These are phyloP conservation scores for Stenodema calcarata DNA, from an alignment of 2,888 invertebrate genomes.

Conservation along the genomic window DNA sequence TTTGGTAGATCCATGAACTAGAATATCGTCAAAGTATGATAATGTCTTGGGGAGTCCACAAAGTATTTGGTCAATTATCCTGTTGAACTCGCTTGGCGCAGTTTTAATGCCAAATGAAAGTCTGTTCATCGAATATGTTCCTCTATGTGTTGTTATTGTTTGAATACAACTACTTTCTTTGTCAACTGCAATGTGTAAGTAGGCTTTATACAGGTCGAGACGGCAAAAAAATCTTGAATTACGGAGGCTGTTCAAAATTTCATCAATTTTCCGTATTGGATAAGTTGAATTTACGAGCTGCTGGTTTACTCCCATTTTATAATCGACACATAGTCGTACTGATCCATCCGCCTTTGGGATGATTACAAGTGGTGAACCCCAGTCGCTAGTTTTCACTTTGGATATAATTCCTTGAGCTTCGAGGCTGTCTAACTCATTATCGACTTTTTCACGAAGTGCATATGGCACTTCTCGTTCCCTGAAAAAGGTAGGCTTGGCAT, in stretches of 20 bases:
- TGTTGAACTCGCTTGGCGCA: constrained; percentile 22
- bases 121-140: neutral
- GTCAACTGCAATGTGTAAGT: neutral
- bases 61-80: neutral
- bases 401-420: neutral
- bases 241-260: neutral
- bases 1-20: constrained; percentile 50
- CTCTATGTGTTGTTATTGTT: constrained; percentile 28
- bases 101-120: neutral
- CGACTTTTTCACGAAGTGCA: too few relatives aligned
- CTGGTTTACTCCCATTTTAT: neutral
- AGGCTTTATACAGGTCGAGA: too few relatives aligned
- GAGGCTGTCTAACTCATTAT: too few relatives aligned
- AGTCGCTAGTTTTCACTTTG: neutral
- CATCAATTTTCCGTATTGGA: neutral
- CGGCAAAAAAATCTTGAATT: too few relatives aligned
- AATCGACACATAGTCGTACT: neutral
- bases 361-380: too few relatives aligned
- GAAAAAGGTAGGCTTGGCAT: too few relatives aligned
- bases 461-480: too few relatives aligned
- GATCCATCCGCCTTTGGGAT: too few relatives aligned
- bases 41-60: constrained; percentile 1
- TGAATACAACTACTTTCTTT: neutral
- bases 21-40: constrained; percentile 55
- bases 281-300: neutral